Evolutionary conservation across 2,113 vertebrate species (phyloP).

Genomic region (Apteryx mantelli): DNA sequence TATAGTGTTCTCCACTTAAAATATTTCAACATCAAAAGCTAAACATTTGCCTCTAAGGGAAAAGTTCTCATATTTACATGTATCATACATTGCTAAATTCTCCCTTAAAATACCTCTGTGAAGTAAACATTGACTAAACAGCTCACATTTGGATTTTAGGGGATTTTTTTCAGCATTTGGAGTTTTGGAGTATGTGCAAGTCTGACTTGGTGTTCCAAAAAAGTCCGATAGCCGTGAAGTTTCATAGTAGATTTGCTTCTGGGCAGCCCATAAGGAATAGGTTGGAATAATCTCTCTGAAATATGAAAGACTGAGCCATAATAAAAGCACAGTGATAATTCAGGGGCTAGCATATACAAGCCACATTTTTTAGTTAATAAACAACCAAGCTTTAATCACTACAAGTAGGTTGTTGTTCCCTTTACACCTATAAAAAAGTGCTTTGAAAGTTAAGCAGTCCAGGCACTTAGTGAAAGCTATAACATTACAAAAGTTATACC

Average conservation of each 20-base stretch:
- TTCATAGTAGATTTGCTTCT: not conserved
- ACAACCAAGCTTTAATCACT: conserved; percentile 26
- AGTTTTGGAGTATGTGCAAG: not conserved
- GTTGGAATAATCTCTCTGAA: not conserved
- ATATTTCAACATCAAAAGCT: conserved; percentile 51
- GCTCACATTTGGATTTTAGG: not conserved
- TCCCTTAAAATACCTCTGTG: not conserved
- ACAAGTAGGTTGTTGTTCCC: not conserved
- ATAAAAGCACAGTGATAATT: conserved; percentile 8
- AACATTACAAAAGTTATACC: not conserved
- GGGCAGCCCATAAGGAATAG: not conserved
- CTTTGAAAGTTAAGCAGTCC: not conserved
- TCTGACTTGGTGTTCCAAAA: not conserved
- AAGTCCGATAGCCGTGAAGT: not conserved
- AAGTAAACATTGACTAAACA: not conserved
- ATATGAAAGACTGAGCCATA: not conserved
- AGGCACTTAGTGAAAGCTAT: not conserved
- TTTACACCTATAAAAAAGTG: not conserved
- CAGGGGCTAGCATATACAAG: not conserved
- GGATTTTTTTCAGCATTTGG: not conserved
- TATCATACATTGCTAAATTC: conserved; percentile 1
- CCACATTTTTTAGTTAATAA: not conserved
- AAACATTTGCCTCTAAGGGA: not conserved
- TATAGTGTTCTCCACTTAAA: conserved; percentile 41
- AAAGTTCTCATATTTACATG: not conserved